phyloP scores from a whole-genome alignment of 2,113 vertebrate species.

The Pelecanus crispus region DNA sequence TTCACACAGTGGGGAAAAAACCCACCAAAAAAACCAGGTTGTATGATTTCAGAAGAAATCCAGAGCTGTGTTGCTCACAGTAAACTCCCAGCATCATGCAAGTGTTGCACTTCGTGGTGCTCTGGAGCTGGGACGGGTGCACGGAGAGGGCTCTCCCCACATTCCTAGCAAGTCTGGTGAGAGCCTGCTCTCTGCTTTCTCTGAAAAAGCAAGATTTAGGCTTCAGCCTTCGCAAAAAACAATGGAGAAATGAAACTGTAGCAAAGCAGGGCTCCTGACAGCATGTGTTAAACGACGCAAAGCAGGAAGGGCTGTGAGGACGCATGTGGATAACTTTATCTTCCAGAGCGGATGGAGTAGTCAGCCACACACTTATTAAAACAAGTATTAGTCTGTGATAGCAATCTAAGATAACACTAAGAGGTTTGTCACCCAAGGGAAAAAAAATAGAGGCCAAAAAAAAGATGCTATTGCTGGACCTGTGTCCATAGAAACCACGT shows the following conservation, averaged over 20 bases:
- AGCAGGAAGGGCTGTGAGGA: not conserved
- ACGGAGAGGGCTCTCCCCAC: not conserved
- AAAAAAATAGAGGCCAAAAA: not conserved
- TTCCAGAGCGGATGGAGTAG: not conserved
- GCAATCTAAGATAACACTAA: conserved; percentile 24
- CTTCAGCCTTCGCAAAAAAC: not conserved
- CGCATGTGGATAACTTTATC: not conserved
- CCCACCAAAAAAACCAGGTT: not conserved
- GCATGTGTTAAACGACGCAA: not conserved
- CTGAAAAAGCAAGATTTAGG: not conserved
- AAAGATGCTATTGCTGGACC: not conserved
- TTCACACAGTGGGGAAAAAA: not conserved
- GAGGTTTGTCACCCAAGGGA: not conserved
- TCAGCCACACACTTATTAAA: conserved; percentile 35
- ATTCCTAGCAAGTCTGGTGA: not conserved
- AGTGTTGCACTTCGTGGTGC: not conserved
- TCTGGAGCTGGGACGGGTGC: not conserved
- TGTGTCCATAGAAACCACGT: conserved; percentile 14
- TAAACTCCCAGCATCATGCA: not conserved
- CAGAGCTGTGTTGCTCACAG: not conserved
- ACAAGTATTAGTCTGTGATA: conserved; percentile 19
- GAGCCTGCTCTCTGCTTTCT: not conserved
- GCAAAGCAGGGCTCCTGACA: not conserved
- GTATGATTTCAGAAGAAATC: not conserved
- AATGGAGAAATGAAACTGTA: not conserved